Evolutionary conservation across 1,140 invertebrate genomes (phyloP).

Genomic region (Pectinophora gossypiella): DNA sequence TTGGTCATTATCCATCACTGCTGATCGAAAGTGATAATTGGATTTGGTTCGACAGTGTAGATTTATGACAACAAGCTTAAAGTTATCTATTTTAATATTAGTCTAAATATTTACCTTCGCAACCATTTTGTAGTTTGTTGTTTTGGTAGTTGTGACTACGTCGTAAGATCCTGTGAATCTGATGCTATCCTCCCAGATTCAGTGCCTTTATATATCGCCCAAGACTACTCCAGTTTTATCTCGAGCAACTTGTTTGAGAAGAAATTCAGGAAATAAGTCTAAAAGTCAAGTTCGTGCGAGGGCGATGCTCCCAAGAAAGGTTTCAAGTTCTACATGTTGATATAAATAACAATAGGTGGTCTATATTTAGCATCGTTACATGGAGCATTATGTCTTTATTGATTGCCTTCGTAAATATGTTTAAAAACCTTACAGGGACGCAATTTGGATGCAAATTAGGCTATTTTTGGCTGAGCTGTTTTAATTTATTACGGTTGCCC

Average conservation of each 20-base stretch:
- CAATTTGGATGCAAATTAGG: neutral
- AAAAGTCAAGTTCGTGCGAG: conserved; percentile 55
- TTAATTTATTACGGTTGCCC: too few relatives aligned
- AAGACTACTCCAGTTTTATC: conserved; percentile 37
- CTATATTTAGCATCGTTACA: neutral
- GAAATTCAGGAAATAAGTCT: conserved; percentile 56
- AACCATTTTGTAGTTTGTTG: neutral
- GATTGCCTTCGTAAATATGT: neutral
- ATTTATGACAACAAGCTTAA: too few relatives aligned
- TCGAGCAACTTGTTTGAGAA: conserved; percentile 41
- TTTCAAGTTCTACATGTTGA: conserved; percentile 7
- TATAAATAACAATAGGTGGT: conserved; percentile 3
- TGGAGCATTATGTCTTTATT: neutral
- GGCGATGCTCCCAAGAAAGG: conserved; percentile 43
- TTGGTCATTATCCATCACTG: too few relatives aligned
- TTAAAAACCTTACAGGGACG: neutral
- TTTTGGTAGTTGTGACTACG: conserved; percentile 37
- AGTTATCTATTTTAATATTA: too few relatives aligned
- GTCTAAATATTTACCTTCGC: neutral
- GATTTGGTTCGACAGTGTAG: too few relatives aligned
- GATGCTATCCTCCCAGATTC: conserved; percentile 21
- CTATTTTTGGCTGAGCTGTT: neutral
- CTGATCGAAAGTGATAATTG: too few relatives aligned
- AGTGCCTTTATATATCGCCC: conserved; percentile 9
- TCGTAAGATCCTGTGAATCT: conserved; percentile 34